These are phyloP conservation scores for Orchestia grillus DNA, from an alignment of 1,140 invertebrate species.

Conservation along the genomic window DNA sequence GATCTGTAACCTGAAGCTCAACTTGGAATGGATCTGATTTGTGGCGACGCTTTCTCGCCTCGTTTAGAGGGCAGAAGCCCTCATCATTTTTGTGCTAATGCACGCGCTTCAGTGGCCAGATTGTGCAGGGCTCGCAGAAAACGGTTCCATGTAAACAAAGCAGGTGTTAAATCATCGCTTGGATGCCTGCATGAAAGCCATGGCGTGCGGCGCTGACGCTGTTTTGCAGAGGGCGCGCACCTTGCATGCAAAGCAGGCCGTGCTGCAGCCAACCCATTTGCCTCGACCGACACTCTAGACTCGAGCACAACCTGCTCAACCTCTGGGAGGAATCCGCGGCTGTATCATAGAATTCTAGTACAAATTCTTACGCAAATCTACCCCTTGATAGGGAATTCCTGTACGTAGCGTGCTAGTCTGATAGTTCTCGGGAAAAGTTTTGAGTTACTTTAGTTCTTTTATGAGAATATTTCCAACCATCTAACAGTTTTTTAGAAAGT, in stretches of 20 bases:
- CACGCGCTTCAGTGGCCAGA: not conserved
- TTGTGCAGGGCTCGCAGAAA: not conserved
- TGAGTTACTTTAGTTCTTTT: too few species aligned
- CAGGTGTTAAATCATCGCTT: slow-evolving; percentile 13
- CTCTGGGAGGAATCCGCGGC: not conserved
- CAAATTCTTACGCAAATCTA: not conserved
- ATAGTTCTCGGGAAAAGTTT: too few species aligned
- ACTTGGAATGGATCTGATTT: not conserved
- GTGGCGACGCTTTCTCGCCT: not conserved
- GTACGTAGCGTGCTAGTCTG: not conserved
- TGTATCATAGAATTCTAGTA: not conserved
- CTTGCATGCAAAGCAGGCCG: not conserved
- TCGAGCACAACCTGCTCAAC: not conserved
- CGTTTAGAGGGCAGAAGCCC: not conserved
- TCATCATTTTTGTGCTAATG: slow-evolving; percentile 16
- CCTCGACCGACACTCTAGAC: not conserved
- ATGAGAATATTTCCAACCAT: too few species aligned
- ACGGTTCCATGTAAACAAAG: slow-evolving; percentile 34
- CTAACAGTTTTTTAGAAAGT: too few species aligned
- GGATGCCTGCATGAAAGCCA: not conserved
- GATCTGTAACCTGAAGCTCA: not conserved
- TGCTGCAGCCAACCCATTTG: not conserved
- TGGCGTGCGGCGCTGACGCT: not conserved
- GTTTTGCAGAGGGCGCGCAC: not conserved
- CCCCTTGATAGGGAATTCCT: not conserved